Evolutionary conservation across 2,888 invertebrate genomes (phyloP).

Genomic region (Mechanitis messenoides): DNA sequence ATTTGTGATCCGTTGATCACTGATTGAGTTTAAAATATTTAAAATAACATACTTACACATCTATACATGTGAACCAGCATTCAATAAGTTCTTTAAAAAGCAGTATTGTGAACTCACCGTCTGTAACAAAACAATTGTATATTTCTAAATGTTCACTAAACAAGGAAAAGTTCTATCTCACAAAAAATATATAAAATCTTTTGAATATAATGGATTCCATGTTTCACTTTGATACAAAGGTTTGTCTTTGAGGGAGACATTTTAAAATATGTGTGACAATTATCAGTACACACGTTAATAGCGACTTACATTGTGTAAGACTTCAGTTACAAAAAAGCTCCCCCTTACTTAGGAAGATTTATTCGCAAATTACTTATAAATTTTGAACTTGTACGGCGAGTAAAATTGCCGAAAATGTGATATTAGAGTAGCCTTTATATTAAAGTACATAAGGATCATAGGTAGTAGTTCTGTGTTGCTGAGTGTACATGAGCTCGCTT

Average conservation of each 20-base stretch:
- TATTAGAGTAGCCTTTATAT: slow-evolving; percentile 13
- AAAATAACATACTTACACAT: slow-evolving; percentile 3
- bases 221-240: slow-evolving; percentile 40
- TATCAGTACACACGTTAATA: slow-evolving; percentile 76
- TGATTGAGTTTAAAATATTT: background rate
- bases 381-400: slow-evolving; percentile 40
- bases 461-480: slow-evolving; percentile 5
- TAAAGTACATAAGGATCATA: slow-evolving; percentile 6
- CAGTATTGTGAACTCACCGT: slow-evolving; percentile 59
- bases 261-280: slow-evolving; percentile 77
- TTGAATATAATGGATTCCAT: slow-evolving; percentile 44
- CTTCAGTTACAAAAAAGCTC: slow-evolving; percentile 55
- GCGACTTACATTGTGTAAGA: slow-evolving; percentile 66
- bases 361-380: slow-evolving; percentile 76
- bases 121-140: slow-evolving; percentile 60
- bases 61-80: slow-evolving; percentile 24
- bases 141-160: slow-evolving; percentile 49
- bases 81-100: slow-evolving; percentile 23
- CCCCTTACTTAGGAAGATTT: slow-evolving; percentile 65
- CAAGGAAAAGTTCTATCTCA: slow-evolving; percentile 32
- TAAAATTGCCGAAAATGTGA: background rate
- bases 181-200: slow-evolving; percentile 30
- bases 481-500: slow-evolving; percentile 62
- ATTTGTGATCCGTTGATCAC: too few relatives aligned
- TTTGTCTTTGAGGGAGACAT: slow-evolving; percentile 48